Conservation (phyloP, 2,113 vertebrate species). For the Cephalopterus ornatus region DNA sequence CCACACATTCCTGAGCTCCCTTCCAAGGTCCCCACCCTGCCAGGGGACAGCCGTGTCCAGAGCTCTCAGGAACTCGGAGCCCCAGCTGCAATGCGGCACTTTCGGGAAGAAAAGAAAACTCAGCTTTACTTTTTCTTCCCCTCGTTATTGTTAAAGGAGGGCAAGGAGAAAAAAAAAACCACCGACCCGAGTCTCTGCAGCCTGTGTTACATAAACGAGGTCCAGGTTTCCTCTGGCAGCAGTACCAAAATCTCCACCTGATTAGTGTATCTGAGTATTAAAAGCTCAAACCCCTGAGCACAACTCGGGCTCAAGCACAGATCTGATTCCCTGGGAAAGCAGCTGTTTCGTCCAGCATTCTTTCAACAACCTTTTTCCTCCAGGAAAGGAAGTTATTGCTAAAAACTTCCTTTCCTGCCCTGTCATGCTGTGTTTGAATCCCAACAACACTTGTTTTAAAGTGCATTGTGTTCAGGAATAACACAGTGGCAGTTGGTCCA, state of each 20-base stretch:
- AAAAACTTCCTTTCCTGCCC: neutral
- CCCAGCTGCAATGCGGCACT: constrained; percentile 41
- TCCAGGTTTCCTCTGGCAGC: neutral
- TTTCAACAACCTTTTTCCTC: neutral
- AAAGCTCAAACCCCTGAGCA: neutral
- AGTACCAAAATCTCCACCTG: neutral
- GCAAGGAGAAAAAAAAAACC: neutral
- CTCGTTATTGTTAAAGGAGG: neutral
- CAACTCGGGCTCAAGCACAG: neutral
- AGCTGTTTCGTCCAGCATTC: neutral
- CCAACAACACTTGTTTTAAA: neutral
- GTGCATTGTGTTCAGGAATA: neutral
- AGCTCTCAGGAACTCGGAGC: neutral
- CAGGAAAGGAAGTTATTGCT: neutral
- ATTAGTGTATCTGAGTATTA: neutral
- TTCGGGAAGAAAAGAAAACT: neutral
- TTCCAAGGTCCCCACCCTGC: constrained; percentile 12
- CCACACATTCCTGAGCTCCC: constrained; percentile 5
- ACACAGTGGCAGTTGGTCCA: neutral
- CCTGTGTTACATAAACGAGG: neutral
- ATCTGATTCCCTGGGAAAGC: neutral
- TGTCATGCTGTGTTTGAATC: neutral
- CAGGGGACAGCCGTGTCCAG: neutral
- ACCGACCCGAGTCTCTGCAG: neutral
- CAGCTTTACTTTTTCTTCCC: neutral